These are phyloP conservation scores for Pomacea maculata DNA, from an alignment of 1,140 invertebrate species.

Conservation along the genomic window DNA sequence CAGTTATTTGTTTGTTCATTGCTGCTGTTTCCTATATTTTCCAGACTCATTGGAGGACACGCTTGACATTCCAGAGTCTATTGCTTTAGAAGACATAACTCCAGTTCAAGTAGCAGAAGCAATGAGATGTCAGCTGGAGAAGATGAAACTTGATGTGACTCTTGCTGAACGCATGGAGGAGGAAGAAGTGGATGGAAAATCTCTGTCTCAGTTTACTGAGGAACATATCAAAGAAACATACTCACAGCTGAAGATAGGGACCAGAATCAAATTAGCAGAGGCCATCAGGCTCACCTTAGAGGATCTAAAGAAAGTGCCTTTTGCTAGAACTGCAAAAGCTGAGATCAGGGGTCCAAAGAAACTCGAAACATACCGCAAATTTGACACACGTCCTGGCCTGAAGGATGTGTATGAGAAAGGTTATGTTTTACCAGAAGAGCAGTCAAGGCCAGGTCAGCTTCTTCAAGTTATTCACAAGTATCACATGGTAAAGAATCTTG, in stretches of 20 bases:
- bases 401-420: slow-evolving; percentile 20
- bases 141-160: background rate
- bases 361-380: slow-evolving; percentile 9
- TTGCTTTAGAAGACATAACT: background rate
- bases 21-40: background rate
- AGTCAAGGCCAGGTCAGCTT: slow-evolving; percentile 14
- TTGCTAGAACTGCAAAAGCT: background rate
- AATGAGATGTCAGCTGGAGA: slow-evolving; percentile 9
- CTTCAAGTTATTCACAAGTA: slow-evolving; percentile 16
- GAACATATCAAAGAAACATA: slow-evolving; percentile 1
- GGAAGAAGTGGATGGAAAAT: slow-evolving; percentile 16
- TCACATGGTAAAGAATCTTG: background rate
- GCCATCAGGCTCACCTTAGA: background rate
- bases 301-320: slow-evolving; percentile 6
- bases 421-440: slow-evolving; percentile 16
- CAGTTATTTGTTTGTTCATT: background rate
- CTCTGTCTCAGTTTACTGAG: slow-evolving; percentile 12
- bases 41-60: background rate
- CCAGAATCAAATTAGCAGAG: slow-evolving; percentile 8
- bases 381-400: background rate
- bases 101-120: background rate
- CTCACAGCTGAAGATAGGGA: slow-evolving; percentile 8
- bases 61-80: background rate
- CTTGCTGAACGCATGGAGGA: slow-evolving; percentile 12
- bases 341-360: background rate